These are phyloP conservation scores for Dunckerocampus dactyliophorus DNA, from an alignment of 2,113 vertebrate genomes.

Conservation along the genomic window DNA sequence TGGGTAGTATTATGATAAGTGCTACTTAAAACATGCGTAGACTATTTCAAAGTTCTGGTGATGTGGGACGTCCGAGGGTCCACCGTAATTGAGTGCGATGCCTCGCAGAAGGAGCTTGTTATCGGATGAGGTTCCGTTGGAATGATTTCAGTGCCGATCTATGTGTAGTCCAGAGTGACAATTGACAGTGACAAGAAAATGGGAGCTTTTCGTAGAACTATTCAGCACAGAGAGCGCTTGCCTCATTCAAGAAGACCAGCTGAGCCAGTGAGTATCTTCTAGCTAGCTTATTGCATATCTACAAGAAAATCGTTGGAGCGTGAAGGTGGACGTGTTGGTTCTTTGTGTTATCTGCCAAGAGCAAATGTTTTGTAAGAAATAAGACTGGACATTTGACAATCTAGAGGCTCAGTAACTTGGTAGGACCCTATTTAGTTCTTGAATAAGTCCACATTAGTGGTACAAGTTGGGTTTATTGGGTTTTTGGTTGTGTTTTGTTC, in stretches of 20 bases:
- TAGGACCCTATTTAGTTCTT: neutral
- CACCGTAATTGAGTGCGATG: neutral
- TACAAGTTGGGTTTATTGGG: no score
- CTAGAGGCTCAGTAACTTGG: neutral
- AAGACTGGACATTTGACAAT: neutral
- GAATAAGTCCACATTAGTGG: no score
- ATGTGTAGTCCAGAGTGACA: conserved; percentile 40
- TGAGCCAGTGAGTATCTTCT: conserved; percentile 34
- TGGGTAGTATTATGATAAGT: no score
- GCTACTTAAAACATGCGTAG: no score
- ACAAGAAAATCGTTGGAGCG: neutral
- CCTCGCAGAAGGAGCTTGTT: conserved; percentile 14
- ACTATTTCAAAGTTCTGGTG: no score
- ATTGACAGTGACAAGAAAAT: conserved; percentile 45
- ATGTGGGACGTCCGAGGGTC: neutral
- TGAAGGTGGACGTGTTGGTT: neutral
- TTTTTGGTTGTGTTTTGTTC: no score
- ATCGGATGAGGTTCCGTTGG: neutral
- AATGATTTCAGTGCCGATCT: conserved; percentile 15
- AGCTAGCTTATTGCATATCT: neutral
- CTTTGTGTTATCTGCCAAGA: no score
- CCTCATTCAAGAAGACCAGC: conserved; percentile 30
- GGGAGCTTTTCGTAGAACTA: conserved; percentile 39
- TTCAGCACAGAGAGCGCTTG: conserved; percentile 49
- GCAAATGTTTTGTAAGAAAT: no score